Evolutionary conservation across 2,888 invertebrate genomes (phyloP), one percentile per base, ranked within the genome.

Genomic region (Autographa pulchrina): DNA sequence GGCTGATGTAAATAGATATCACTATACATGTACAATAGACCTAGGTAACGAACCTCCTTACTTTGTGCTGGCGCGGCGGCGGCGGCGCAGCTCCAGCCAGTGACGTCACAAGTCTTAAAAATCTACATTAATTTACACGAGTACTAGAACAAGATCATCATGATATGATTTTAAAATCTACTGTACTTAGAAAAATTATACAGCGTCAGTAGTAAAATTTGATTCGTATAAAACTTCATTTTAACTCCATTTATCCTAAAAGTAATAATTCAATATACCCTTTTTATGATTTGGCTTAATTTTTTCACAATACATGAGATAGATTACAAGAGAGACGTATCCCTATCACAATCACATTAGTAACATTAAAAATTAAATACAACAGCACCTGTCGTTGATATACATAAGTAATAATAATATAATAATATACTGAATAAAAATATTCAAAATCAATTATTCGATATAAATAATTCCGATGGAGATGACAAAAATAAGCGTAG

Each of bases 211-310:
- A 91, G 89, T 92, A 94, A 94, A 93, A 93, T 92, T 93, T 92
- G 92, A 93, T 93, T 94, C 86, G 86, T 94, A 93, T 91, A 94
- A 94, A 94, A 94, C 91, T 92, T 91, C 91, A 92, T 92, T 91
- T 91, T 88, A 92, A 92, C 91, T 89, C 89, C 91, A 90, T 92
- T 92, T 92, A 94, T 91, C 90, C 92, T 94, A 94, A 93, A 93
- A 91, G 92, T 93, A 94, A 93, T 91, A 92, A 92, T 92, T 93
- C 90, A 93, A 92, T 93, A 94, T 94, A 94, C 93, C 94, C 94
- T 92, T 94, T 91, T 90, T 93, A 93, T 94, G 95, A 94, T 95
- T 95, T 94, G 94, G 94, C 95, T 92, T 92, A 92, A 86, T 89
- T 87, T 87, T 83, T 90, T 89, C 87, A 91, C 88, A 91, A 88